Conservation (phyloP, 2,797 vertebrate genomes). For the Lacerta viridis region DNA sequence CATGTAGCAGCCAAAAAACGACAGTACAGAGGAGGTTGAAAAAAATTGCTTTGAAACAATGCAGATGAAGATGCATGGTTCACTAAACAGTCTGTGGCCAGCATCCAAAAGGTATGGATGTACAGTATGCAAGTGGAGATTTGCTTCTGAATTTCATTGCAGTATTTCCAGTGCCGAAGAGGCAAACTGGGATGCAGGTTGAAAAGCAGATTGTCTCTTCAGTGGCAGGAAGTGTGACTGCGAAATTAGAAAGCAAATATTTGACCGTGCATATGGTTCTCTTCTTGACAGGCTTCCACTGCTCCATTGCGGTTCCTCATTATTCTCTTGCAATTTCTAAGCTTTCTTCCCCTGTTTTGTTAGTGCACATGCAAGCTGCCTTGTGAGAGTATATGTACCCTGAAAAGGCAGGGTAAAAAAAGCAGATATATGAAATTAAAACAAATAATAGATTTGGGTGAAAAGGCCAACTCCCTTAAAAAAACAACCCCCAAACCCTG, state of each 20-base stretch:
- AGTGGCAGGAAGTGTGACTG: neutral
- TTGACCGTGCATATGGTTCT: neutral
- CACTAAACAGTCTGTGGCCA: neutral
- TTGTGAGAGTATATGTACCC: neutral
- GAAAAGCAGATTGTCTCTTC: neutral
- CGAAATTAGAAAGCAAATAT: neutral
- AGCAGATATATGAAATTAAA: neutral
- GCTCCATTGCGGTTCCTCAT: neutral
- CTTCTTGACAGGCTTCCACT: too few relatives aligned
- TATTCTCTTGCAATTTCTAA: neutral
- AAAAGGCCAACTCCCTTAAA: too few relatives aligned
- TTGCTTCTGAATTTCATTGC: neutral
- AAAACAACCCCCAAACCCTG: too few relatives aligned
- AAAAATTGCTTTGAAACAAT: neutral
- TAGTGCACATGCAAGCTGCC: neutral
- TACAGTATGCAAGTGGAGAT: neutral
- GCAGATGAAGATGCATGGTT: neutral
- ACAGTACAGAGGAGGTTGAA: neutral
- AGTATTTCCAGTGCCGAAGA: neutral
- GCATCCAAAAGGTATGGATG: neutral
- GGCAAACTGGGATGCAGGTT: neutral
- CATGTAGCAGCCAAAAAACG: neutral
- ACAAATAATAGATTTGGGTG: too few relatives aligned
- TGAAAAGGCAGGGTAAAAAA: neutral
- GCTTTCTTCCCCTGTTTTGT: neutral